phyloP scores from a whole-genome alignment of 2,888 invertebrate species.

The Coremacera marginata region DNA sequence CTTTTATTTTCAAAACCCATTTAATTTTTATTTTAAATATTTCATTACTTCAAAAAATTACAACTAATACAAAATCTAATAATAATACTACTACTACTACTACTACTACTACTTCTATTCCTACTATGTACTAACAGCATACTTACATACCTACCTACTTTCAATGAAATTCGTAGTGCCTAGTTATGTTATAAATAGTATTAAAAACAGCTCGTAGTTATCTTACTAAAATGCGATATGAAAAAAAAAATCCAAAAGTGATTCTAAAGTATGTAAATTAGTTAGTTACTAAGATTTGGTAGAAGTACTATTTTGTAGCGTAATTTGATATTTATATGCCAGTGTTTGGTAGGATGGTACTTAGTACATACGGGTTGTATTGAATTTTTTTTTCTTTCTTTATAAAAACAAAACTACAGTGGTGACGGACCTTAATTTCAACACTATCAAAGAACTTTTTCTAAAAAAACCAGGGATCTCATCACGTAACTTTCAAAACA shows the following conservation, averaged over 20 bases:
- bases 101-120: neutral
- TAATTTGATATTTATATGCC: too few relatives aligned
- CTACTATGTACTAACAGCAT: slow-evolving; percentile 10
- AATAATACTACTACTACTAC: neutral
- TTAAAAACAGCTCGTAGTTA: neutral
- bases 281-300: too few relatives aligned
- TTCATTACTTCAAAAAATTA: neutral
- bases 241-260: neutral
- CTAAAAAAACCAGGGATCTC: too few relatives aligned
- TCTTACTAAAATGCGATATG: neutral
- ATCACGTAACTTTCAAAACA: too few relatives aligned
- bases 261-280: neutral
- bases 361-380: too few relatives aligned
- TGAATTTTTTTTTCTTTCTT: too few relatives aligned
- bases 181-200: neutral
- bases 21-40: neutral
- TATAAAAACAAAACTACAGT: too few relatives aligned
- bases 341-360: too few relatives aligned
- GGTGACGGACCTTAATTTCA: too few relatives aligned
- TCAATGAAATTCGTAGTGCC: neutral
- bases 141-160: neutral
- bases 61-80: too few relatives aligned
- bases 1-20: neutral
- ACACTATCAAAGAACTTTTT: too few relatives aligned
- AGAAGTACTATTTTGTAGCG: too few relatives aligned